phyloP scores from a whole-genome alignment of 1,140 invertebrate species.

The Musca vetustissima region DNA sequence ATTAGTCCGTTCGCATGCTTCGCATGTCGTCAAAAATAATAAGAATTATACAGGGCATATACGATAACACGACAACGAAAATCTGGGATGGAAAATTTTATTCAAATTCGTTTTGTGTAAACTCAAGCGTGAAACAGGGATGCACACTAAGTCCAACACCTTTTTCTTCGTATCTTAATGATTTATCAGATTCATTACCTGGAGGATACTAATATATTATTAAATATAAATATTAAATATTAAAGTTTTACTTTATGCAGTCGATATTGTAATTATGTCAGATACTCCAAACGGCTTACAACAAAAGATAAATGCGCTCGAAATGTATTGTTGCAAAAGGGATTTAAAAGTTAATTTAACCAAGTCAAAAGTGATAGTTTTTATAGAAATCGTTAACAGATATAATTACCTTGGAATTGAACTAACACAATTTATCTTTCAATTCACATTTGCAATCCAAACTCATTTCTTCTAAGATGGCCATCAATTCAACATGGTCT shows the following conservation, averaged over 20 bases:
- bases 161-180: slow-evolving; percentile 1
- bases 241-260: slow-evolving; percentile 16
- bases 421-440: too few relatives aligned
- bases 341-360: not conserved
- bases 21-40: not conserved
- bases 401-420: too few relatives aligned
- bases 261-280: slow-evolving; percentile 2
- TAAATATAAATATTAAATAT: too few relatives aligned
- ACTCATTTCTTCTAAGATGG: too few relatives aligned
- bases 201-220: too few relatives aligned
- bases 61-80: not conserved
- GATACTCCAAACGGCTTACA: not conserved
- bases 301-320: not conserved
- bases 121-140: not conserved
- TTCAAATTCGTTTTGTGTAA: not conserved
- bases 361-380: not conserved
- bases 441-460: too few relatives aligned
- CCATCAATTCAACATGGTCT: too few relatives aligned
- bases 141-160: not conserved
- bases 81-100: not conserved
- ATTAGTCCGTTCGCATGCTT: too few relatives aligned
- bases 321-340: not conserved
- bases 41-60: not conserved
- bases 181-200: not conserved
- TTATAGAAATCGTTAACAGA: too few relatives aligned